Evolutionary conservation across 2,888 invertebrate genomes (phyloP).

Genomic region (Drosophila seclusa): DNA sequence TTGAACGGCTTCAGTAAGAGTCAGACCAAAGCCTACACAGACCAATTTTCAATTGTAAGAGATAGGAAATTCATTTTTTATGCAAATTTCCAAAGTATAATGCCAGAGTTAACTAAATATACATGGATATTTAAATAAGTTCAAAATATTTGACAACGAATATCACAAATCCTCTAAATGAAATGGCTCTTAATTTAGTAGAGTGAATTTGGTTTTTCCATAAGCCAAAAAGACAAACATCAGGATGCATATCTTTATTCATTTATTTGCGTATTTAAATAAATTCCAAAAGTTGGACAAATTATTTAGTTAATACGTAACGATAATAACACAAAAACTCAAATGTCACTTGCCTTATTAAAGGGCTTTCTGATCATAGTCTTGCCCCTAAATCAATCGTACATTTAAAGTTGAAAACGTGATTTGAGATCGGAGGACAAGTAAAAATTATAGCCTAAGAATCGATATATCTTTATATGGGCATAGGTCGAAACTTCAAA

Average conservation of each 20-base stretch:
- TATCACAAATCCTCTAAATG: neutral
- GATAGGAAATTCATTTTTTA: no score
- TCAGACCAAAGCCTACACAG: neutral
- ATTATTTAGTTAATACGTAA: neutral
- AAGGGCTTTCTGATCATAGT: no score
- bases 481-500: no score
- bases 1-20: conserved; percentile 26
- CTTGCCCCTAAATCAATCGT: no score
- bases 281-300: neutral
- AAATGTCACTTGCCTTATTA: neutral
- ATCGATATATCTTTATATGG: no score
- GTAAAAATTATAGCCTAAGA: no score
- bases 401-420: no score
- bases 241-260: neutral
- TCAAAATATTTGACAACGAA: neutral
- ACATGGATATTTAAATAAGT: neutral
- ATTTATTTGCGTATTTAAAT: neutral
- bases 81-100: neutral
- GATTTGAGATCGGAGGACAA: no score
- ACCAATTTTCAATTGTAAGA: conserved; percentile 12
- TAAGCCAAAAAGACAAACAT: neutral
- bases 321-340: neutral
- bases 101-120: neutral
- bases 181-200: neutral
- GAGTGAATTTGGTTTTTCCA: neutral